Percentiles rank a stretch among this genome's conserved stretches.
These are phyloP conservation scores for Hystrix brachyura DNA, from an alignment of 2,113 vertebrate species.

Conservation along the genomic window DNA sequence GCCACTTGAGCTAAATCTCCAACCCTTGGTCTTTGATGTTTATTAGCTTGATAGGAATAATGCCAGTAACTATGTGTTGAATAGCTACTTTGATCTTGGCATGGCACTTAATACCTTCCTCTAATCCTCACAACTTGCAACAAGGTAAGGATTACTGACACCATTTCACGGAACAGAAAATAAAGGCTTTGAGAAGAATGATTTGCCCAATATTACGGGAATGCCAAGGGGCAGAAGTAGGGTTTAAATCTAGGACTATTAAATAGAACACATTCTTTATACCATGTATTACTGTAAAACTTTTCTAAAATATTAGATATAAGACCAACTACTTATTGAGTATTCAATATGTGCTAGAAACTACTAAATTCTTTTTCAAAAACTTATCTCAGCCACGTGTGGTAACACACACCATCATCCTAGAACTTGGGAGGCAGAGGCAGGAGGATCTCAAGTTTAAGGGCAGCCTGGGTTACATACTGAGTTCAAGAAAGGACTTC, in stretches of 20 bases:
- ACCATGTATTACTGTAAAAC: not conserved
- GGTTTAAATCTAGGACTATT: constrained; percentile 70
- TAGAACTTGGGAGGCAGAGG: not conserved
- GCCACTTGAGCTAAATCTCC: no score
- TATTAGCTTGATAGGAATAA: not conserved
- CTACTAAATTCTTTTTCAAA: not conserved
- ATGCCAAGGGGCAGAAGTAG: not conserved
- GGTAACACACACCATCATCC: not conserved
- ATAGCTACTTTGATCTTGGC: constrained; percentile 12
- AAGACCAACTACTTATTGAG: not conserved
- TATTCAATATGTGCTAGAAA: not conserved
- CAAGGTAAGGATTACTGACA: not conserved
- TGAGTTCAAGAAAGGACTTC: not conserved
- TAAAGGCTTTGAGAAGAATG: constrained; percentile 29
- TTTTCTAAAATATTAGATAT: not conserved
- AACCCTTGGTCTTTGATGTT: not conserved
- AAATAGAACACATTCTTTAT: not conserved
- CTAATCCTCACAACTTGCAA: not conserved
- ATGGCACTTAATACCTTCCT: not conserved
- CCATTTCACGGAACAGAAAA: constrained; percentile 51
- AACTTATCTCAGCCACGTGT: not conserved
- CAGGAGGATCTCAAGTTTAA: not conserved
- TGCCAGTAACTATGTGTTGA: not conserved
- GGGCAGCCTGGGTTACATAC: not conserved
- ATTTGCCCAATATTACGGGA: not conserved